A percentile compares a stretch with the other conserved stretches of the same genome.
Evolutionary conservation across 2,797 vertebrate genomes (phyloP).

Genomic region (Urocyon cinereoargenteus): DNA sequence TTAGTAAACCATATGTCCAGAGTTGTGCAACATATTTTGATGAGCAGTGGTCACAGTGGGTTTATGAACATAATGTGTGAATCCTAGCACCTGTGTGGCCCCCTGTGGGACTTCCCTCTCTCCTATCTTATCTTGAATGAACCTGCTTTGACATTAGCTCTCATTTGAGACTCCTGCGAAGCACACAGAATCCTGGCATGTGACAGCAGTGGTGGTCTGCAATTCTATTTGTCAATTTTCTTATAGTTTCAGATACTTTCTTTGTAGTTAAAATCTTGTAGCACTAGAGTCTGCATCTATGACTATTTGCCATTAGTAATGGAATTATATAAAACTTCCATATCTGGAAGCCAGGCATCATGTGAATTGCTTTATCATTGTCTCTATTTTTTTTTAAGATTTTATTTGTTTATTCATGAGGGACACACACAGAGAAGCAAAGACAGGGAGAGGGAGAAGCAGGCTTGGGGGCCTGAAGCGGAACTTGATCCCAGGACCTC

Average conservation of each 20-base stretch:
- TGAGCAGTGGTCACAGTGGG: background rate
- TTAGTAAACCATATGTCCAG: conserved; percentile 36
- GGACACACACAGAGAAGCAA: too few relatives aligned
- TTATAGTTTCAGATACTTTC: background rate
- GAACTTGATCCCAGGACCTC: too few relatives aligned
- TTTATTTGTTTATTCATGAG: too few relatives aligned
- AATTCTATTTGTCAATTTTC: background rate
- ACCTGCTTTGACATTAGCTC: background rate
- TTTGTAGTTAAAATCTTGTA: conserved; percentile 15
- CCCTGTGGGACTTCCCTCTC: background rate
- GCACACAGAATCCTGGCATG: background rate
- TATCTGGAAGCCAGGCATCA: background rate
- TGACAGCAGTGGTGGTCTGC: background rate
- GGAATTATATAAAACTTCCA: background rate
- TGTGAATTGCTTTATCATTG: background rate
- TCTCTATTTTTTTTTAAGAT: background rate
- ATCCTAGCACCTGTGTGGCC: background rate
- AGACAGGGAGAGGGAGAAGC: too few relatives aligned
- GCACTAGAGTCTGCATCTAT: background rate
- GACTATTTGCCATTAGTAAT: background rate
- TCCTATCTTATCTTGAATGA: background rate
- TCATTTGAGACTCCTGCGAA: background rate
- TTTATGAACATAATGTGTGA: background rate
- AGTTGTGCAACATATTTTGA: background rate
- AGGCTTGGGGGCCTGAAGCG: too few relatives aligned